Percentiles rank a stretch among this genome's conserved stretches.
These are phyloP conservation scores for Laticauda laticaudata DNA, from an alignment of 2,113 vertebrate genomes.

Conservation along the genomic window DNA sequence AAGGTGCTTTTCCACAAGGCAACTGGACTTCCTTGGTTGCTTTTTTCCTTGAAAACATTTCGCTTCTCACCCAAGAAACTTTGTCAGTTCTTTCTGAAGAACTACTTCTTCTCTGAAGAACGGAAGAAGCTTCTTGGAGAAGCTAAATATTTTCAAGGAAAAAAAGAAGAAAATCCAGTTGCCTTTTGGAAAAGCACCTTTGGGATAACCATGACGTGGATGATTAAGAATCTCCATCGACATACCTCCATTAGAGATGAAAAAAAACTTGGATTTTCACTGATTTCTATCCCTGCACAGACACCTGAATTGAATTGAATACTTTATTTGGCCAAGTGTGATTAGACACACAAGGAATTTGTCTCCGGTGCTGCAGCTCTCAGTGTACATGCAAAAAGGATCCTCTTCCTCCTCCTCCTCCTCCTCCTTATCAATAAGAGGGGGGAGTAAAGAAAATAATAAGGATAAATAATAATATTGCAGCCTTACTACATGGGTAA, in stretches of 20 bases:
- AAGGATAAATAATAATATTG: background rate
- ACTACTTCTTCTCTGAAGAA: background rate
- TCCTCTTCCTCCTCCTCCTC: too few relatives aligned
- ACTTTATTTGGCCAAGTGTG: background rate
- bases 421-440: background rate
- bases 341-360: background rate
- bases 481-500: background rate
- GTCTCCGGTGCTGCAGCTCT: background rate
- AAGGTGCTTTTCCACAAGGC: background rate
- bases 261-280: background rate
- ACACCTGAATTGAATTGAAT: background rate
- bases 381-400: background rate
- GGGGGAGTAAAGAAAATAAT: background rate
- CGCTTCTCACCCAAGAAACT: background rate
- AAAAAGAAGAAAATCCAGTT: background rate
- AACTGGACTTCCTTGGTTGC: background rate
- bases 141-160: background rate
- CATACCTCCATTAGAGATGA: background rate
- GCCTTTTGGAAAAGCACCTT: background rate
- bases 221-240: background rate
- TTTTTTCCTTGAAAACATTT: background rate
- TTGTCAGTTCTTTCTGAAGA: background rate
- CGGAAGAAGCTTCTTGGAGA: too few relatives aligned
- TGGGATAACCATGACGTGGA: background rate
- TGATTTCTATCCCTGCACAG: background rate